Evolutionary conservation across 2,113 vertebrate genomes (phyloP), one percentile per base, ranked within the genome.

Genomic region (Corapipo altera): DNA sequence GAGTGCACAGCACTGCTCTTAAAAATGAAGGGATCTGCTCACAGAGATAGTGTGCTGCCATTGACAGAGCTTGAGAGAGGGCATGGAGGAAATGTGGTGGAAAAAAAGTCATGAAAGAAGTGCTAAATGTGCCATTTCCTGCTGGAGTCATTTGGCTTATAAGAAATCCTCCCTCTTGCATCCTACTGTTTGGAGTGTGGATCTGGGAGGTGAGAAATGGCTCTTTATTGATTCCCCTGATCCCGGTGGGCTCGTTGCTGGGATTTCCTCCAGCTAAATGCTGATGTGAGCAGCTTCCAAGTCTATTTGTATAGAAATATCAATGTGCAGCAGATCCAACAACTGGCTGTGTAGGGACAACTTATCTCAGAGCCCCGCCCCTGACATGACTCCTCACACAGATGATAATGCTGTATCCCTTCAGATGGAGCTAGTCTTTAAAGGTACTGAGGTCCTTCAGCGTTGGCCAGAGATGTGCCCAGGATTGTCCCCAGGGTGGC

Each of bases 71-170:
- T 8, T 0, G 4, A 52, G 33, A 86, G 48, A 43, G 48, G 77
- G 80, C 61, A 64, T 0, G 0, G 35, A 76, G 57, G 58, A 71
- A 13, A 69, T 1, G 18, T 48, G 64, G 32, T 66, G 67, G 57
- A 61, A 55, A 77, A 37, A 48, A 85, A 86, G 26, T 15, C 10
- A 21, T 30, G 74, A 69, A 75, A 88, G 59, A 33, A 78, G 91
- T 41, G 76, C 48, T 94, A 89, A 96, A 91, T 41, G 75, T 93
- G 78, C 89, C 74, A 48, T 93, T 96, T 95, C 93, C 89, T 95
- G 74, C 71, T 37, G 82, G 43, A 96, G 43, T 5, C 5, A 8
- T 8, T 64, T 15, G 30, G 85, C 39, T 95, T 64, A 54, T 1
- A 12, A 55, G 71, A 85, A 93, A 91, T 73, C 52, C 73, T 79